Evolutionary conservation across 2,797 vertebrate genomes (phyloP).

Genomic region (Diceros bicornis): DNA sequence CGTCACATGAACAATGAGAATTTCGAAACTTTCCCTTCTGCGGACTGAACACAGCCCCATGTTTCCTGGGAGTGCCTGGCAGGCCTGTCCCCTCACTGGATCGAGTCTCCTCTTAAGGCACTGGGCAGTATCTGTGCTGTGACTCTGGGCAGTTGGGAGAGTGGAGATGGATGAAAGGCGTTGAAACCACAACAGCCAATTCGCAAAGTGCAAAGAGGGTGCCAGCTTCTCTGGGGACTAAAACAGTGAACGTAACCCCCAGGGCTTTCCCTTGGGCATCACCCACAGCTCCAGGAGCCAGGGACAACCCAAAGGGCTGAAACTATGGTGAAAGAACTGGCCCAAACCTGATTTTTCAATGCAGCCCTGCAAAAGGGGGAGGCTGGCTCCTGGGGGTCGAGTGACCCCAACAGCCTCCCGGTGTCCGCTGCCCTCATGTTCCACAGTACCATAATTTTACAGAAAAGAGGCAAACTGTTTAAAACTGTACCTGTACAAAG

Average conservation of each 20-base stretch:
- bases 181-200: slow-evolving; percentile 50
- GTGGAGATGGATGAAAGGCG: slow-evolving; percentile 11
- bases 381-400: neutral
- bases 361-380: slow-evolving; percentile 29
- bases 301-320: neutral
- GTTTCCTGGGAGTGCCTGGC: neutral
- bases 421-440: slow-evolving; percentile 72
- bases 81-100: slow-evolving; percentile 24
- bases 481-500: slow-evolving; percentile 86
- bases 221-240: slow-evolving; percentile 58
- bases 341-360: neutral
- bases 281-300: neutral
- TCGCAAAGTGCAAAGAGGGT: slow-evolving; percentile 56
- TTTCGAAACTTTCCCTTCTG: neutral
- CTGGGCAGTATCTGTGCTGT: slow-evolving; percentile 77
- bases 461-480: slow-evolving; percentile 83
- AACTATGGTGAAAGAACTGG: neutral
- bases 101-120: slow-evolving; percentile 79
- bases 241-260: slow-evolving; percentile 32
- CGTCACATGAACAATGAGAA: neutral
- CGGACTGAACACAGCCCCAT: neutral
- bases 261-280: neutral
- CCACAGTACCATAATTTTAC: slow-evolving; percentile 88
- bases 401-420: slow-evolving; percentile 61
- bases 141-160: slow-evolving; percentile 59